phyloP scores from a whole-genome alignment of 2,888 invertebrate genomes.

The Microctonus aethiopoides region DNA sequence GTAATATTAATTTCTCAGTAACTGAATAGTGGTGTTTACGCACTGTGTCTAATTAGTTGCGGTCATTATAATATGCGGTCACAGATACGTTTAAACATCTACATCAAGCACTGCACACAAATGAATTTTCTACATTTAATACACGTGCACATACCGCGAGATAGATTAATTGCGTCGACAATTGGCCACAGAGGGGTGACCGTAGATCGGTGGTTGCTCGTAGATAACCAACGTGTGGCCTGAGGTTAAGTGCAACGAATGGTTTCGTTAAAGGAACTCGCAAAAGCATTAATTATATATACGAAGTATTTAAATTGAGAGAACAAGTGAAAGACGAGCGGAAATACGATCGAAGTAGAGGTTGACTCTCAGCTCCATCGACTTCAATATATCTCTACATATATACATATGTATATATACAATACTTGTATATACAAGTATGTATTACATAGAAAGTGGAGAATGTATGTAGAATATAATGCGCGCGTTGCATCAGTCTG shows the following conservation, averaged over 20 bases:
- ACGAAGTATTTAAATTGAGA: neutral
- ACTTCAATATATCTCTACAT: neutral
- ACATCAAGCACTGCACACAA: slow-evolving; percentile 15
- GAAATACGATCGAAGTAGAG: slow-evolving; percentile 31
- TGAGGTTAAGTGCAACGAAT: slow-evolving; percentile 47
- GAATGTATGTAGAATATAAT: too few relatives aligned
- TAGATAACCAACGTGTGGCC: slow-evolving; percentile 41
- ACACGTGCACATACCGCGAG: slow-evolving; percentile 26
- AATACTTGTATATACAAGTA: too few relatives aligned
- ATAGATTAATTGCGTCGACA: slow-evolving; percentile 45
- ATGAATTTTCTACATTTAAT: slow-evolving; percentile 27
- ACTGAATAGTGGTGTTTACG: neutral
- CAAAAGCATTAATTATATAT: neutral
- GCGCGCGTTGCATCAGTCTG: slow-evolving; percentile 28
- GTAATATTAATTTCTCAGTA: too few relatives aligned
- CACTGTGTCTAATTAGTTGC: neutral
- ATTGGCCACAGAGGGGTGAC: slow-evolving; percentile 37
- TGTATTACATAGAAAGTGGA: too few relatives aligned
- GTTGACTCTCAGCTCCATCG: slow-evolving; percentile 4
- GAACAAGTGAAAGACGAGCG: neutral
- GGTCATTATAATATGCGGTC: slow-evolving; percentile 1
- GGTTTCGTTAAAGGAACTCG: slow-evolving; percentile 18
- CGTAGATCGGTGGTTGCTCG: slow-evolving; percentile 43
- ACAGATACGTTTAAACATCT: too few relatives aligned
- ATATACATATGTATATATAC: too few relatives aligned